These are phyloP conservation scores for Spodoptera exigua DNA, from an alignment of 2,888 invertebrate genomes.

Conservation along the genomic window DNA sequence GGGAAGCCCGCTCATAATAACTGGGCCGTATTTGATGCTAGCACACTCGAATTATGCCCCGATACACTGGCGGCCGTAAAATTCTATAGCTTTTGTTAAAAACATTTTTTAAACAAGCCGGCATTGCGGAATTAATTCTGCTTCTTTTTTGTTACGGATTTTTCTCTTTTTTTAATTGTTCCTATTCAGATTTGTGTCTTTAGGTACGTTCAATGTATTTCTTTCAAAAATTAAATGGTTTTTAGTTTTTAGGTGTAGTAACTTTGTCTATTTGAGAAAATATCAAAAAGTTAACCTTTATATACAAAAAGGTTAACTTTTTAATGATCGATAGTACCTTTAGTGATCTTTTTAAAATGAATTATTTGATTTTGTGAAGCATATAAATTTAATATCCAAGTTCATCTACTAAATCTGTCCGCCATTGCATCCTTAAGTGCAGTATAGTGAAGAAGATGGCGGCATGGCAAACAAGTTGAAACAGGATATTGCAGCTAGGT, in stretches of 20 bases:
- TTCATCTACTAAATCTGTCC: conserved; percentile 43
- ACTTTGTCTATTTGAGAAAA: too few relatives aligned
- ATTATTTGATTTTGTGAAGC: not conserved
- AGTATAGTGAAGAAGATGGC: conserved; percentile 59
- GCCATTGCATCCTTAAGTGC: conserved; percentile 61
- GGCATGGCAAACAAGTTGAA: conserved; percentile 62
- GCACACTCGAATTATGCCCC: conserved; percentile 64
- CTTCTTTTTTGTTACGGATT: conserved; percentile 13
- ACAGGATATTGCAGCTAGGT: conserved; percentile 65
- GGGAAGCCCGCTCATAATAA: conserved; percentile 66
- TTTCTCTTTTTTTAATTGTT: conserved; percentile 3
- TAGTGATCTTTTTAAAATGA: too few relatives aligned
- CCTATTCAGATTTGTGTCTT: not conserved
- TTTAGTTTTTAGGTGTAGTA: too few relatives aligned
- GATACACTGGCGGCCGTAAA: conserved; percentile 57
- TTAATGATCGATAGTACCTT: too few relatives aligned
- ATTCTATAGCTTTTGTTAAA: conserved; percentile 28
- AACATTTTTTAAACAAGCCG: conserved; percentile 29
- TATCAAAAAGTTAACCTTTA: too few relatives aligned
- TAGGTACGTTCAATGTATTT: too few relatives aligned
- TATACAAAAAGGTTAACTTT: too few relatives aligned
- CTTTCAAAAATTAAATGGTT: too few relatives aligned
- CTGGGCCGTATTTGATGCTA: conserved; percentile 68
- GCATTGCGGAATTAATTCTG: conserved; percentile 31
- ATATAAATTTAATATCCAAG: not conserved